Evolutionary conservation across 2,113 vertebrate species (phyloP), one percentile per base, ranked within the genome.

Genomic region (Phyllostomus hastatus): DNA sequence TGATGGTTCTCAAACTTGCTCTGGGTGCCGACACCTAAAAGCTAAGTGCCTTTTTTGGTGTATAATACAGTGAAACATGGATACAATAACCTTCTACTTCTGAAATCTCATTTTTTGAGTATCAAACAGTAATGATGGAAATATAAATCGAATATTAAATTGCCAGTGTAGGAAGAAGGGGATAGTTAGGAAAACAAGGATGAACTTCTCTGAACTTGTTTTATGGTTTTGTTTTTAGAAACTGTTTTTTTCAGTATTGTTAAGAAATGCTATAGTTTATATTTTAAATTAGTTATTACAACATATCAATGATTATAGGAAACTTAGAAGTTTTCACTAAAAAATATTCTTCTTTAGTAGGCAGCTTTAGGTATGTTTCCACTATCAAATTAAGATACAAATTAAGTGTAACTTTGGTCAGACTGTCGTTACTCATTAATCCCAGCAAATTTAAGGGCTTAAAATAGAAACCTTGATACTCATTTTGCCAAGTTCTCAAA

Each of bases 221-320:
- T 75, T 95, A 70, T 17, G 35, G 46, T 72, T 83, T 87, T 79
- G 16, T 88, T 41, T 91, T 96, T 72, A 79, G 24, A 64, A 94
- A 33, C 8, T 9, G 10, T 41, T 75, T 82, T 73, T 78, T 76
- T 46, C 4, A 33, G 38, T 41, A 46, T 83, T 26, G 4, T 46
- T 87, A 79, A 79, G 69, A 66, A 82, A 12, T 41, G 50, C 38
- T 57, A 61, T 90, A 33, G 41, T 54, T 5, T 91, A 3, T 61
- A 3, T 46, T 90, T 15, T 50, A 80, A 92, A 82, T 38, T n/a
- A 8, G 8, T 72, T 91, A 69, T 43, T 12, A 50, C 2, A 70
- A 33, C 41, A 61, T 14, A 52, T 61, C 69, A 59, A 43, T 75
- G 86, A 70, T 48, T 38, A 57, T 79, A 59, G 16, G 31, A 87